Evolutionary conservation across 2,888 invertebrate species (phyloP), one percentile per base, ranked within the genome.

Genomic region (Drosophila mayaguana): DNA sequence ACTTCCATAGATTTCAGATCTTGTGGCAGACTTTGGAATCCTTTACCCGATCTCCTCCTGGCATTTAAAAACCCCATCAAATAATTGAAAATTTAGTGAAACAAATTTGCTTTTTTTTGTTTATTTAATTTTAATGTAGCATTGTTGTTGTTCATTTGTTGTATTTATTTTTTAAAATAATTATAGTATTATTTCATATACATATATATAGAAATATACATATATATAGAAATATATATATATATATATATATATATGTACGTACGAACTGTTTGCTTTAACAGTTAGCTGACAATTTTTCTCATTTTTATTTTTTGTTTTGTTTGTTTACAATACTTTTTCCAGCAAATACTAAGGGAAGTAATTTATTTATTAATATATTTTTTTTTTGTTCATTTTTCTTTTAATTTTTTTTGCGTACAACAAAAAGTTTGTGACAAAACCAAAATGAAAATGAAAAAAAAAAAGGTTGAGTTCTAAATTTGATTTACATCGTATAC

Each of bases 401-500:
- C 12, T 16, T 28, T 42, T 25, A n/a, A 20, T 56, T 48, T 43
- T 14, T 56, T 7, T 48, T 22, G 16, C n/a, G 16, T 36, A 20
- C 54, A 60, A 67, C 50, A 71, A 56, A 60, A 62, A 61, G 51
- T 57, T 36, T 40, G 25, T 3, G 34, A 57, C 32, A 61, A 67
- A 67, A 36, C 43, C 16, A 9, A 59, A 57, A 20, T 12, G n/a
- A 42, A 32, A 36, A 36, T 8, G 8, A 63, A 53, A 69, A 76
- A 43, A 61, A 32, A 54, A 42, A 28, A 8, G 28, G 28, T 36
- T 61, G 48, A 48, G 18, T 70, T 62, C 67, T 78, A 81, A 81
- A 82, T 81, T 81, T 67, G 80, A 81, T 81, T 81, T 81, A 83
- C 81, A 81, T 81, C 81, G 81, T 81, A 81, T 81, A 81, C 81